A percentile compares a stretch with the other conserved stretches of the same genome.
These are phyloP conservation scores for Trematocara macrostoma DNA, from an alignment of 2,113 vertebrate species.

Conservation along the genomic window DNA sequence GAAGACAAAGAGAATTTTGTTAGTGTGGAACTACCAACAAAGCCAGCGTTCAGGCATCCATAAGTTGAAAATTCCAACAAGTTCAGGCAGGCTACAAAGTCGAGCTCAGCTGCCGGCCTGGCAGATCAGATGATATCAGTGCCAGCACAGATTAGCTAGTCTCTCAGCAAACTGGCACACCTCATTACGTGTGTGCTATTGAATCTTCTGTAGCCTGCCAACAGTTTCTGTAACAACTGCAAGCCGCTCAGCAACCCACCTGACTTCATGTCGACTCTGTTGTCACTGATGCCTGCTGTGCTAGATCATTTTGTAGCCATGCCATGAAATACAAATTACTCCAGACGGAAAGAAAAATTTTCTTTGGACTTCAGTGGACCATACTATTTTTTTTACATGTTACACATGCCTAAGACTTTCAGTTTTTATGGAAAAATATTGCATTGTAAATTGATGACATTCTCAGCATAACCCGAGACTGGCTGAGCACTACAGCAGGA, in stretches of 20 bases:
- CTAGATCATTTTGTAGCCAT: background rate
- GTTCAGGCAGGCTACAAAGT: background rate
- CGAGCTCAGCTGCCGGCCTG: background rate
- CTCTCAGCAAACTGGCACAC: background rate
- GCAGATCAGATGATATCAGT: background rate
- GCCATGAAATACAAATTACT: background rate
- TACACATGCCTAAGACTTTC: background rate
- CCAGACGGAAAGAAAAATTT: fast-evolving
- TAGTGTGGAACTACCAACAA: background rate
- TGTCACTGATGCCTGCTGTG: background rate
- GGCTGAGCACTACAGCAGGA: background rate
- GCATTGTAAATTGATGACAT: background rate
- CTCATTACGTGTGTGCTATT: background rate
- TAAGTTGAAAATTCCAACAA: background rate
- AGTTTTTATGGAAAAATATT: background rate
- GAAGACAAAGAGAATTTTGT: background rate
- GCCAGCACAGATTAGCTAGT: background rate
- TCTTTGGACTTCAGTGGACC: background rate
- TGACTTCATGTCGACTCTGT: background rate
- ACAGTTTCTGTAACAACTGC: background rate
- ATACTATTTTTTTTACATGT: no score
- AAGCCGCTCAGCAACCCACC: background rate
- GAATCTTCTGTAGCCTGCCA: background rate
- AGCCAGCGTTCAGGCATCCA: background rate
- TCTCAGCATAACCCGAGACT: background rate